Percentiles rank a stretch among this genome's conserved stretches.
Evolutionary conservation across 92 coral and sea anemone species (phyloP).

Genomic region (Zoanthus sansibaricus): DNA sequence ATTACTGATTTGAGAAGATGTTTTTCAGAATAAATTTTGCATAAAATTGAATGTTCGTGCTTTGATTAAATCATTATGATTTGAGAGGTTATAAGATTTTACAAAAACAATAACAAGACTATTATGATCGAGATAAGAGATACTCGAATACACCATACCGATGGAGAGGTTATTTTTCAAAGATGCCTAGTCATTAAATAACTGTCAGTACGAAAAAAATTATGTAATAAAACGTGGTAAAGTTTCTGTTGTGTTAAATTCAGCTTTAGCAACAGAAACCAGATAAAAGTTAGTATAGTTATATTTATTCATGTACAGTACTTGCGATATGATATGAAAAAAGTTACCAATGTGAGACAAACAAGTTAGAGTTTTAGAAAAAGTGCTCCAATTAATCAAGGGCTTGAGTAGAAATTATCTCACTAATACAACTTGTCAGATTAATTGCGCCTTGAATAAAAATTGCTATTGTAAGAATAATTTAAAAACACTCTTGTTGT

Average conservation of each 20-base stretch:
- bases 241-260: neutral
- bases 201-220: neutral
- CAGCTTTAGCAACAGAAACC: neutral
- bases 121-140: neutral
- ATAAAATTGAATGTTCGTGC: neutral
- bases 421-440: constrained; percentile 6
- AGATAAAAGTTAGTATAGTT: too few species aligned
- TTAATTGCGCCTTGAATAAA: constrained; percentile 10
- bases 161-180: neutral
- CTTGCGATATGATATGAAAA: neutral
- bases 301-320: too few species aligned
- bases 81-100: constrained; percentile 12
- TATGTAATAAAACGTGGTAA: constrained; percentile 27
- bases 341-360: neutral
- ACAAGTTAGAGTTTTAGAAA: neutral
- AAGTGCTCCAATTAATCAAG: neutral
- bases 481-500: neutral
- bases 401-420: neutral
- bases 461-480: neutral
- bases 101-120: constrained; percentile 6
- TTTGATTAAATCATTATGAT: constrained; percentile 21
- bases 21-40: neutral
- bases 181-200: constrained; percentile 10
- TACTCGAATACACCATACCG: neutral
- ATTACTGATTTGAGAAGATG: too few species aligned